These are phyloP conservation scores for Antennarius striatus DNA, from an alignment of 2,113 vertebrate species.

Conservation along the genomic window DNA sequence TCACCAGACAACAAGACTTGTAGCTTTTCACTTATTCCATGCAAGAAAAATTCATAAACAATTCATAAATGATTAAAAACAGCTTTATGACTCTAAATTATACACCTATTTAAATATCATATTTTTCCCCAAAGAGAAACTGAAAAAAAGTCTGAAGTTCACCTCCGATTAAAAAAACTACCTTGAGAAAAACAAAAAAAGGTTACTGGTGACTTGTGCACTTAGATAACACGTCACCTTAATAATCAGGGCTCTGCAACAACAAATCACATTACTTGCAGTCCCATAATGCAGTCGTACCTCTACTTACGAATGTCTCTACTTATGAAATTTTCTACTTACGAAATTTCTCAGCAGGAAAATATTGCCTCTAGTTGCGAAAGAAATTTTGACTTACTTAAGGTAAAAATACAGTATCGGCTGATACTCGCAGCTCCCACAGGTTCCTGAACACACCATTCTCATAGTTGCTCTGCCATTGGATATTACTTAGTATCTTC, in stretches of 20 bases:
- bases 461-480: too few species aligned
- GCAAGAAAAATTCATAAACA: neutral
- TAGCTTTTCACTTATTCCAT: conserved; percentile 46
- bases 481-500: too few species aligned
- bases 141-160: neutral
- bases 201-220: neutral
- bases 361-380: too few species aligned
- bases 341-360: too few species aligned
- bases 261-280: conserved; percentile 79
- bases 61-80: neutral
- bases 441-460: too few species aligned
- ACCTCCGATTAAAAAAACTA: neutral
- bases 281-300: conserved; percentile 49
- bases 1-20: conserved; percentile 56
- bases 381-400: too few species aligned
- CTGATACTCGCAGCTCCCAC: too few species aligned
- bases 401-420: too few species aligned
- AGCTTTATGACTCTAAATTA: conserved; percentile 11
- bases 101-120: conserved; percentile 7
- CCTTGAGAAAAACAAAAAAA: neutral
- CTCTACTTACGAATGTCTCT: too few species aligned
- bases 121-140: neutral
- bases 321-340: too few species aligned
- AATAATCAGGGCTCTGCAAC: conserved; percentile 74
- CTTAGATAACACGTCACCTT: conserved; percentile 5